These are phyloP conservation scores for Circaetus gallicus DNA, from an alignment of 2,113 vertebrate genomes.

Conservation along the genomic window DNA sequence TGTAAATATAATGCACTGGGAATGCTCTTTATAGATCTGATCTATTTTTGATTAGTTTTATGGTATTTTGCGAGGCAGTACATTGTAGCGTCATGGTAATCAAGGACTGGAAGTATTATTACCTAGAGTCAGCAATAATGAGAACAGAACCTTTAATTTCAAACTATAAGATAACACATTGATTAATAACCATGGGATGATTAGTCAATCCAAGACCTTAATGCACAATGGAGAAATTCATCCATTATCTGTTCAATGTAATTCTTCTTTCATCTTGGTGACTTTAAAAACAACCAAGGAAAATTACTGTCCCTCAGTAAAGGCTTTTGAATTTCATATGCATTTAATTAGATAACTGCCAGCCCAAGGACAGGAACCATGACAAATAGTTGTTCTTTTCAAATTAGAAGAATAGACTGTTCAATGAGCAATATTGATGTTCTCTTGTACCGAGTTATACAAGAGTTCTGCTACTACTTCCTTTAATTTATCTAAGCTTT, in stretches of 20 bases:
- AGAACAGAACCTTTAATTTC: constrained; percentile 72
- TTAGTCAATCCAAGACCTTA: constrained; percentile 69
- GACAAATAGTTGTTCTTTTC: constrained; percentile 81
- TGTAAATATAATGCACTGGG: neutral
- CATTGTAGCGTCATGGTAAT: constrained; percentile 43
- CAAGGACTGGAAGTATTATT: constrained; percentile 57
- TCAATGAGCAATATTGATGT: constrained; percentile 75
- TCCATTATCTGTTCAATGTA: constrained; percentile 70
- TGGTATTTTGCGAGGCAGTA: constrained; percentile 30
- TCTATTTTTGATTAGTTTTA: constrained; percentile 45
- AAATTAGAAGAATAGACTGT: constrained; percentile 74
- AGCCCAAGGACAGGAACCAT: constrained; percentile 72
- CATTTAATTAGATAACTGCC: constrained; percentile 81
- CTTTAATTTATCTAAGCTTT: constrained; percentile 66
- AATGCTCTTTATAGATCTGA: constrained; percentile 59
- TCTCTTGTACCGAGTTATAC: constrained; percentile 59
- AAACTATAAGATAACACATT: constrained; percentile 69
- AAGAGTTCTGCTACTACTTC: constrained; percentile 50
- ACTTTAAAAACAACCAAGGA: constrained; percentile 74
- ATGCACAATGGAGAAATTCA: constrained; percentile 72
- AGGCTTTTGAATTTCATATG: constrained; percentile 80
- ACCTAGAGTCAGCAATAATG: constrained; percentile 67
- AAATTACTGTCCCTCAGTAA: constrained; percentile 76
- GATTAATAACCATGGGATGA: constrained; percentile 73
- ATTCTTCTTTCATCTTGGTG: constrained; percentile 71